A percentile compares a stretch with the other conserved stretches of the same genome.
phyloP scores from a whole-genome alignment of 2,888 invertebrate species.

The Pimpla rufipes region DNA sequence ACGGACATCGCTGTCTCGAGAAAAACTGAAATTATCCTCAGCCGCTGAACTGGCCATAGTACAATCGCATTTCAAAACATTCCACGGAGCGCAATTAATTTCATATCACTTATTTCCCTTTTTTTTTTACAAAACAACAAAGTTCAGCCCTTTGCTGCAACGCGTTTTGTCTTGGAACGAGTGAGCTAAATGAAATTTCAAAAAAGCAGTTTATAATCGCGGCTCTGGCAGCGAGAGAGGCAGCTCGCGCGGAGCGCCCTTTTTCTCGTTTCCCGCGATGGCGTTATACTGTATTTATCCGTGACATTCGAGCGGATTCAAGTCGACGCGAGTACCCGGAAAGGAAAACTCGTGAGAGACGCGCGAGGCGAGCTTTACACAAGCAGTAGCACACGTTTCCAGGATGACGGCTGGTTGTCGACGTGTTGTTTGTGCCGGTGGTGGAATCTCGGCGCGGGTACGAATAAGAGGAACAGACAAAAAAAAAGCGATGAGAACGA shows the following conservation, averaged over 20 bases:
- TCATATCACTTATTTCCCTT: no score
- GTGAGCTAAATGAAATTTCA: neutral
- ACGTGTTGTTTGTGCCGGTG: conserved; percentile 41
- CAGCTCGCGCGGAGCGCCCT: neutral
- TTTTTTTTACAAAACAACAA: no score
- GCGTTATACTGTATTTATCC: conserved; percentile 10
- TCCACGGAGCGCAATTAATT: no score
- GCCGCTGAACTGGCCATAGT: no score
- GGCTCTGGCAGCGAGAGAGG: neutral
- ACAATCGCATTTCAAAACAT: no score
- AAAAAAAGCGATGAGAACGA: conserved; percentile 2
- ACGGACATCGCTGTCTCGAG: no score
- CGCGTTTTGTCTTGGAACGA: neutral
- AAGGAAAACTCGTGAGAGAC: conserved; percentile 14
- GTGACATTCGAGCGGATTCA: conserved; percentile 3
- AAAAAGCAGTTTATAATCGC: neutral
- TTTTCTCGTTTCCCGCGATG: conserved; percentile 15
- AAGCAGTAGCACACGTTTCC: conserved; percentile 46
- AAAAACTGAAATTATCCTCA: no score
- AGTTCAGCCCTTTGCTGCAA: no score
- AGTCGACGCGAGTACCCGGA: conserved; percentile 21
- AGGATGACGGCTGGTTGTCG: conserved; percentile 43
- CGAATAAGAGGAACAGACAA: conserved; percentile 9
- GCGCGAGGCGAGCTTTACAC: conserved; percentile 29
- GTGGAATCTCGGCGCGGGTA: conserved; percentile 45